Conservation (phyloP, 2,113 vertebrate genomes). For the Tauraco erythrolophus region DNA sequence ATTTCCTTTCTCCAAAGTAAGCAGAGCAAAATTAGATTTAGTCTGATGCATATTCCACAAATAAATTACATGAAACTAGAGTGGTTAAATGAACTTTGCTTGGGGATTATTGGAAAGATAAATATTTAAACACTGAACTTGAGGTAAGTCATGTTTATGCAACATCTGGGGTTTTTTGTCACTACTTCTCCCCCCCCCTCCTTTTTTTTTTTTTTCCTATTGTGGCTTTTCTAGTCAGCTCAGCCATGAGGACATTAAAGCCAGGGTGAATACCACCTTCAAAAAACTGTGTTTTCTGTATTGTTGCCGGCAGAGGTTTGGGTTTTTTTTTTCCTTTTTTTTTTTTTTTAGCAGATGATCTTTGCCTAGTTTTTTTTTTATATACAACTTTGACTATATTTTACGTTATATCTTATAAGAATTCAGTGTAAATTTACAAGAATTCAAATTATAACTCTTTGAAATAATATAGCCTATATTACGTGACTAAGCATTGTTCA, state of each 20-base stretch:
- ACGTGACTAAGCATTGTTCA: background rate
- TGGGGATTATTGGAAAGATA: conserved; percentile 64
- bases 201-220: background rate
- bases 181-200: background rate
- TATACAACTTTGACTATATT: background rate
- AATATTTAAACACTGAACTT: conserved; percentile 63
- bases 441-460: background rate
- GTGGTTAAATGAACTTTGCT: conserved; percentile 62
- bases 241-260: background rate
- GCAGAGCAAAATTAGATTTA: conserved; percentile 61
- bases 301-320: background rate
- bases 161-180: background rate
- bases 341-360: background rate
- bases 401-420: background rate
- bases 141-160: conserved; percentile 60
- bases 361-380: background rate
- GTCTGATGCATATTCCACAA: conserved; percentile 50
- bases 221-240: conserved; percentile 40
- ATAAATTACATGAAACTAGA: conserved; percentile 37
- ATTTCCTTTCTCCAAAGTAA: conserved; percentile 63
- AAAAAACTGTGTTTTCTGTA: background rate
- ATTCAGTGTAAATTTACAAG: background rate
- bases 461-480: background rate
- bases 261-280: background rate
- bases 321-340: no score